These are phyloP conservation scores for Cinclus cinclus DNA, from an alignment of 2,113 vertebrate genomes.

Conservation along the genomic window DNA sequence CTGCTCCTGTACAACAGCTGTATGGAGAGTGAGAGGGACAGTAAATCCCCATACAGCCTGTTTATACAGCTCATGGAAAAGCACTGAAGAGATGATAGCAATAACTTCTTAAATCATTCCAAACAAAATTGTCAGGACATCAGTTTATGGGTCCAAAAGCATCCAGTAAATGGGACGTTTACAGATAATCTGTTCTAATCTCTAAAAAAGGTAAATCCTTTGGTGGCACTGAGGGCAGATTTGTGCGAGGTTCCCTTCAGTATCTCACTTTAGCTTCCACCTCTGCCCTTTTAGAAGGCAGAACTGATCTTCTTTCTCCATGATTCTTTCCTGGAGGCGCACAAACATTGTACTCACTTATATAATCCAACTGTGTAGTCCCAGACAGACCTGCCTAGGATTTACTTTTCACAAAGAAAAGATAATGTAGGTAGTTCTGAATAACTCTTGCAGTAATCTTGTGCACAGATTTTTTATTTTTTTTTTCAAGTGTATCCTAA, in stretches of 20 bases:
- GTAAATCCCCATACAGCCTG: background rate
- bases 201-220: background rate
- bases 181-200: slow-evolving; percentile 1
- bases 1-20: background rate
- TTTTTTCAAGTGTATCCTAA: background rate
- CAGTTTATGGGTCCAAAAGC: background rate
- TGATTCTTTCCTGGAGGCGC: background rate
- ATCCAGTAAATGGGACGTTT: background rate
- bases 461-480: too few relatives aligned
- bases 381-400: background rate
- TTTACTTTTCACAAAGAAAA: background rate
- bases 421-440: background rate
- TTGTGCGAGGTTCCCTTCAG: background rate
- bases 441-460: background rate
- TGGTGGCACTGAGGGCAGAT: background rate
- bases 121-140: background rate
- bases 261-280: background rate
- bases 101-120: slow-evolving; percentile 4
- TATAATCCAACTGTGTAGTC: background rate
- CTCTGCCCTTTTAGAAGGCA: background rate
- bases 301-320: background rate
- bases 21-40: background rate
- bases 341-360: background rate
- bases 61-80: background rate
- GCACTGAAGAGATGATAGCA: background rate